Conservation (phyloP, 1,140 invertebrate species). For the Nautilus pompilius region DNA sequence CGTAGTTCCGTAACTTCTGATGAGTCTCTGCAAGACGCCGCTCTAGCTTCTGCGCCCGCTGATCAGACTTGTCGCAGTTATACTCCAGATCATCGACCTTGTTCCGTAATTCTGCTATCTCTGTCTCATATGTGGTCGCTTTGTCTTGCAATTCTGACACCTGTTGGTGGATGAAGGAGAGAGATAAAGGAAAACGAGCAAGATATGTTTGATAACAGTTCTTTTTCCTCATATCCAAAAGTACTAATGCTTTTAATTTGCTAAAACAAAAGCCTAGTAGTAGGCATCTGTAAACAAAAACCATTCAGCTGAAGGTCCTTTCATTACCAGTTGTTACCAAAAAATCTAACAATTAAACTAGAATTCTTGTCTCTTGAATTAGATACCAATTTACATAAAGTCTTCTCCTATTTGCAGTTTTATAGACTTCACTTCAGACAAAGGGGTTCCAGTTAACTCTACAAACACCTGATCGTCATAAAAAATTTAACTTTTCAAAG, state of each 20-base stretch:
- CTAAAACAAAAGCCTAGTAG: background rate
- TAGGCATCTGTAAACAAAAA: background rate
- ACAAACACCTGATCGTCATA: too few species aligned
- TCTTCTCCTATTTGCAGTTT: too few species aligned
- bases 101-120: slow-evolving; percentile 90
- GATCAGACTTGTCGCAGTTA: slow-evolving; percentile 78
- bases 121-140: slow-evolving; percentile 85
- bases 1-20: slow-evolving; percentile 68
- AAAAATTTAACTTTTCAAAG: too few species aligned
- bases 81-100: slow-evolving; percentile 95
- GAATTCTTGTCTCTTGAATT: too few species aligned
- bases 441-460: too few species aligned
- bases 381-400: too few species aligned
- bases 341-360: too few species aligned
- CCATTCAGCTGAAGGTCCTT: background rate
- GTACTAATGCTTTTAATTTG: background rate
- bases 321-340: background rate
- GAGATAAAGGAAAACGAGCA: too few species aligned
- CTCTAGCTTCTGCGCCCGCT: slow-evolving; percentile 84
- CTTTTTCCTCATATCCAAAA: too few species aligned
- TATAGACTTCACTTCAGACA: too few species aligned
- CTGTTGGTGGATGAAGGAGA: slow-evolving; percentile 41
- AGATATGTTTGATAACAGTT: too few species aligned
- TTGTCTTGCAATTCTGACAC: slow-evolving; percentile 89
- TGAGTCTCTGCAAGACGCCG: slow-evolving; percentile 67